A percentile compares a stretch with the other conserved stretches of the same genome.
Evolutionary conservation across 2,888 invertebrate genomes (phyloP).

Genomic region (Trichogramma dendrolimi): DNA sequence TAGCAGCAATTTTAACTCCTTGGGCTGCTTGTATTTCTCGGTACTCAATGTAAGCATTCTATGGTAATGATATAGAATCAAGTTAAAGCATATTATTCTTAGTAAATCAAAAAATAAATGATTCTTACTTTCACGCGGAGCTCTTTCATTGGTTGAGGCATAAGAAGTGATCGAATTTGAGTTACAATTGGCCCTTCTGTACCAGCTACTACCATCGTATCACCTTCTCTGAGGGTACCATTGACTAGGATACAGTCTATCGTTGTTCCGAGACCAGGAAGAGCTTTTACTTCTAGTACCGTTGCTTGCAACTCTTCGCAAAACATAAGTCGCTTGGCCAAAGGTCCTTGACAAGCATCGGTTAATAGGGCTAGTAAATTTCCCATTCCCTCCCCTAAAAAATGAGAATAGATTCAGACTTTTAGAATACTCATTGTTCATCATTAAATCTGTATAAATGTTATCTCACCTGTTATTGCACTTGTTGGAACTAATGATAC

Average conservation of each 20-base stretch:
- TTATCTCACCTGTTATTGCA: constrained; percentile 67
- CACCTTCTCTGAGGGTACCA: constrained; percentile 88
- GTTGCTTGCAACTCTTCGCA: constrained; percentile 88
- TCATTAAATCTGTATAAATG: neutral
- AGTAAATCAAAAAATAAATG: neutral
- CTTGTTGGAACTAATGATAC: constrained; percentile 96
- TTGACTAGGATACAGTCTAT: constrained; percentile 98
- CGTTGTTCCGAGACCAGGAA: constrained; percentile 94
- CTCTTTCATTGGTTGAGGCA: constrained; percentile 98
- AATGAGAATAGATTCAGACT: constrained; percentile 1
- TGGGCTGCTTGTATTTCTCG: constrained; percentile 94
- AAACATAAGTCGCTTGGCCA: constrained; percentile 86
- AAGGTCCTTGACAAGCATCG: constrained; percentile 83
- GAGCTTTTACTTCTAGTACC: constrained; percentile 87
- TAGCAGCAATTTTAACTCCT: constrained; percentile 97
- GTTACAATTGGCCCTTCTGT: constrained; percentile 98
- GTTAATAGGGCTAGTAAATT: constrained; percentile 92
- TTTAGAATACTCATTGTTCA: neutral
- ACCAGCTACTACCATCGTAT: constrained; percentile 92
- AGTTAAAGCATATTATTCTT: neutral
- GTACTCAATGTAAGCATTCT: constrained; percentile 90
- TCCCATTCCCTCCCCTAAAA: constrained; percentile 92
- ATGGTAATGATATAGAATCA: constrained; percentile 29
- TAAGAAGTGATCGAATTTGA: constrained; percentile 90
- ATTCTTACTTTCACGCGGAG: constrained; percentile 80